Conservation (phyloP, 2,888 invertebrate species). For the Chaetogeoica ovagalla region DNA sequence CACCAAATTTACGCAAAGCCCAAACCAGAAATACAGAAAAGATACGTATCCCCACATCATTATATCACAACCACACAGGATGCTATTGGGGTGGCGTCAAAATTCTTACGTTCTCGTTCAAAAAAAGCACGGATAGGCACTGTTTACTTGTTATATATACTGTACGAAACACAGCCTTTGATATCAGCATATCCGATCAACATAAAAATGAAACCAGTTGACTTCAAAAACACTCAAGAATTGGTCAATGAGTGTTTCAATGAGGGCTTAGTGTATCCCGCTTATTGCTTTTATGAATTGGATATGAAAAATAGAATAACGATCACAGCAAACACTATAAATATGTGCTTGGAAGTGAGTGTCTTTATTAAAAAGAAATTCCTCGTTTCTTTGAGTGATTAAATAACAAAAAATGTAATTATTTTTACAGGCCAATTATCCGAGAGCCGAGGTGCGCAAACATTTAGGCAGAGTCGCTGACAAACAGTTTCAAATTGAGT, state of each 20-base stretch:
- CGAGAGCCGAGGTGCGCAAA: slow-evolving; percentile 14
- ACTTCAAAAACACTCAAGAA: background rate
- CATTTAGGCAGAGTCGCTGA: slow-evolving; percentile 31
- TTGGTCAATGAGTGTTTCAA: slow-evolving; percentile 7
- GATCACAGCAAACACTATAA: background rate
- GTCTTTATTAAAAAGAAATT: background rate
- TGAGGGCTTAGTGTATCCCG: background rate
- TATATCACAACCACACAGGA: slow-evolving; percentile 28
- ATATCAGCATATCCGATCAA: background rate
- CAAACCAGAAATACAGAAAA: background rate
- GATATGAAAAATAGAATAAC: slow-evolving; percentile 18
- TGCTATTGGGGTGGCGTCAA: background rate
- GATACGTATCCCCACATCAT: slow-evolving; percentile 19
- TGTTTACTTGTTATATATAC: slow-evolving; percentile 24
- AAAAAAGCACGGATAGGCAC: slow-evolving; percentile 33
- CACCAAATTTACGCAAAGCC: slow-evolving; percentile 33
- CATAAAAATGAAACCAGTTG: slow-evolving; percentile 16
- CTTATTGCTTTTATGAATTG: slow-evolving; percentile 31
- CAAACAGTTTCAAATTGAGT: background rate
- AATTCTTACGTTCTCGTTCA: slow-evolving; percentile 31
- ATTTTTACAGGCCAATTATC: slow-evolving; percentile 29
- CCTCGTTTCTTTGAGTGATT: background rate
- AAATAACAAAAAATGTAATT: background rate
- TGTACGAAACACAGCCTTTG: slow-evolving; percentile 25
- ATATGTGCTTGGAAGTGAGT: slow-evolving; percentile 37